phyloP scores from a whole-genome alignment of 1,140 invertebrate genomes.

The Dufourea novaeangliae region DNA sequence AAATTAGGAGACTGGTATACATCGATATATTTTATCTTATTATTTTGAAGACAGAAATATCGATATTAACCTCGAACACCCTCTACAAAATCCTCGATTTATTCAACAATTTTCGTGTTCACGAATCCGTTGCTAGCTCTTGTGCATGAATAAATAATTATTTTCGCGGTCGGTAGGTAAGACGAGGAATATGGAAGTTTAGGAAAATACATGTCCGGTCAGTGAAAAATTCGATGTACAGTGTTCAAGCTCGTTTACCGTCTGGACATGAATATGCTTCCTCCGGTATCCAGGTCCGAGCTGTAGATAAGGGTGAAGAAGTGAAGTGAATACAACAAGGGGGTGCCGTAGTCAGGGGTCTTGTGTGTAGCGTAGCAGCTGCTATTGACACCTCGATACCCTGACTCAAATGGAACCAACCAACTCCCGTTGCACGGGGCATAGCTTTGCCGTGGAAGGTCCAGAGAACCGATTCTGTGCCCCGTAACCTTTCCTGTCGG shows the following conservation, averaged over 20 bases:
- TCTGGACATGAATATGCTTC: slow-evolving; percentile 68
- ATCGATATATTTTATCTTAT: too few relatives aligned
- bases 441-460: slow-evolving; percentile 71
- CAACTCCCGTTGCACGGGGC: slow-evolving; percentile 74
- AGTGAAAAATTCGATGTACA: slow-evolving; percentile 34
- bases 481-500: slow-evolving; percentile 43
- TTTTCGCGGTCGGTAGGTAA: too few relatives aligned
- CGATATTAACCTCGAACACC: too few relatives aligned
- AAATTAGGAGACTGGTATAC: too few relatives aligned
- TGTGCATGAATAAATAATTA: too few relatives aligned
- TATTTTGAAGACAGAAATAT: too few relatives aligned
- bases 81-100: too few relatives aligned
- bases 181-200: background rate
- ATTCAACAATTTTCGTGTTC: too few relatives aligned
- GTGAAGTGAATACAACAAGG: slow-evolving; percentile 74
- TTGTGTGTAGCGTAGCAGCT: slow-evolving; percentile 80
- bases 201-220: background rate
- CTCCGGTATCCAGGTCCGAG: slow-evolving; percentile 64
- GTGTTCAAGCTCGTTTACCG: slow-evolving; percentile 56
- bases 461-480: slow-evolving; percentile 52
- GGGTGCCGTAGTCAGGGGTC: slow-evolving; percentile 74
- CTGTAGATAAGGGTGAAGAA: slow-evolving; percentile 76
- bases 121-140: too few relatives aligned
- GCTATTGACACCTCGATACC: slow-evolving; percentile 81
- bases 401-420: slow-evolving; percentile 80